A percentile compares a stretch with the other conserved stretches of the same genome.
phyloP scores from a whole-genome alignment of 1,140 invertebrate genomes.

The Chrysomallon squamiferum region DNA sequence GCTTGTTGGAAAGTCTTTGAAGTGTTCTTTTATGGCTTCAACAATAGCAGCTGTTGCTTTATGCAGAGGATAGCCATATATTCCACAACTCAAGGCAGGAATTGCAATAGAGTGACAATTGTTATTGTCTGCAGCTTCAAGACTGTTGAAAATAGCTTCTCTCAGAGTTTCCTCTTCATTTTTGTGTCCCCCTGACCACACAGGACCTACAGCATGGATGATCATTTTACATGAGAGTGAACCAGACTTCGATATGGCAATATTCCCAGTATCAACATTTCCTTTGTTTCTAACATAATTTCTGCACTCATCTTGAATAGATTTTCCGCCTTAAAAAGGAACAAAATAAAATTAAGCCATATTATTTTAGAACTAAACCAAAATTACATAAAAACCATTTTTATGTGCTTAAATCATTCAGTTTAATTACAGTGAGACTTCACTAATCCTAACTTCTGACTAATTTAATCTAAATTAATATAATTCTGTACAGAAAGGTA shows the following conservation, averaged over 20 bases:
- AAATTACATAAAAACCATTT: too few species aligned
- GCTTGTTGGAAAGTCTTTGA: background rate
- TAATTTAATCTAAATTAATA: too few species aligned
- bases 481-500: too few species aligned
- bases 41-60: background rate
- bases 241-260: constrained; percentile 16
- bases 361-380: too few species aligned
- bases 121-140: background rate
- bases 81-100: constrained; percentile 19
- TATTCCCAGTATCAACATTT: constrained; percentile 11
- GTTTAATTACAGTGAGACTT: too few species aligned
- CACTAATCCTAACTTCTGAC: too few species aligned
- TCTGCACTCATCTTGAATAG: constrained; percentile 21
- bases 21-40: constrained; percentile 1
- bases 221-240: constrained; percentile 20
- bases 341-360: too few species aligned
- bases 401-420: too few species aligned
- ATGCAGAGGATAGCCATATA: constrained; percentile 10
- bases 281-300: constrained; percentile 7
- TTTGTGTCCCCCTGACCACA: constrained; percentile 21
- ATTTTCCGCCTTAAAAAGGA: constrained; percentile 18
- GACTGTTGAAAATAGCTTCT: constrained; percentile 12
- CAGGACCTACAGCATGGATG: constrained; percentile 34
- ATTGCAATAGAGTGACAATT: constrained; percentile 13
- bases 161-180: constrained; percentile 11